A percentile compares a stretch with the other conserved stretches of the same genome.
These are phyloP conservation scores for Chauna torquata DNA, from an alignment of 2,113 vertebrate genomes.

Conservation along the genomic window DNA sequence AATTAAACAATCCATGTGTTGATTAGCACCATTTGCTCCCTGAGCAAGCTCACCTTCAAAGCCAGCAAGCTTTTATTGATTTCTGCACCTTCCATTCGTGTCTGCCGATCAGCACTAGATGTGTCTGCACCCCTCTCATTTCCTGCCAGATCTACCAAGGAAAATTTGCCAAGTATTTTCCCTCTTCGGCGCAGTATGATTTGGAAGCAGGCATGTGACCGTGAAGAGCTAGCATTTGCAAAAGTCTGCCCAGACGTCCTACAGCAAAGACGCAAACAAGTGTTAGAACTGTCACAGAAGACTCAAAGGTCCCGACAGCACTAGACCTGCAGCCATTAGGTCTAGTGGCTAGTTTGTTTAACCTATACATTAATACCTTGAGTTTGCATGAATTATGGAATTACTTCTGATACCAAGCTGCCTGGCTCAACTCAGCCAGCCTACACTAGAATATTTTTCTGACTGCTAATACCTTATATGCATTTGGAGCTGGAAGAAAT, in stretches of 20 bases:
- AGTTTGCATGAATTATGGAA: background rate
- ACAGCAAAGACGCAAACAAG: background rate
- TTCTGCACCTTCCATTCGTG: conserved; percentile 91
- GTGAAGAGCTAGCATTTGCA: conserved; percentile 92
- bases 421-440: background rate
- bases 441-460: background rate
- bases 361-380: background rate
- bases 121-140: conserved; percentile 94
- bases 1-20: background rate
- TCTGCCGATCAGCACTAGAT: conserved; percentile 87
- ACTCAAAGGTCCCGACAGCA: background rate
- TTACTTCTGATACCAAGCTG: background rate
- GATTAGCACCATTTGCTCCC: background rate
- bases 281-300: background rate
- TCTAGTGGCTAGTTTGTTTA: background rate
- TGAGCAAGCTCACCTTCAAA: conserved; percentile 85
- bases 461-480: background rate
- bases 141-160: conserved; percentile 95
- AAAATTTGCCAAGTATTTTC: conserved; percentile 91
- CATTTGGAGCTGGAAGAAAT: background rate
- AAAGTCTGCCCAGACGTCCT: conserved; percentile 97
- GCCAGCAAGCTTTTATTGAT: conserved; percentile 97
- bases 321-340: background rate
- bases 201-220: conserved; percentile 95
- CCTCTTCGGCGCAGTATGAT: conserved; percentile 84